These are phyloP conservation scores for Pedionomus torquatus DNA, from an alignment of 2,113 vertebrate genomes.

Conservation along the genomic window DNA sequence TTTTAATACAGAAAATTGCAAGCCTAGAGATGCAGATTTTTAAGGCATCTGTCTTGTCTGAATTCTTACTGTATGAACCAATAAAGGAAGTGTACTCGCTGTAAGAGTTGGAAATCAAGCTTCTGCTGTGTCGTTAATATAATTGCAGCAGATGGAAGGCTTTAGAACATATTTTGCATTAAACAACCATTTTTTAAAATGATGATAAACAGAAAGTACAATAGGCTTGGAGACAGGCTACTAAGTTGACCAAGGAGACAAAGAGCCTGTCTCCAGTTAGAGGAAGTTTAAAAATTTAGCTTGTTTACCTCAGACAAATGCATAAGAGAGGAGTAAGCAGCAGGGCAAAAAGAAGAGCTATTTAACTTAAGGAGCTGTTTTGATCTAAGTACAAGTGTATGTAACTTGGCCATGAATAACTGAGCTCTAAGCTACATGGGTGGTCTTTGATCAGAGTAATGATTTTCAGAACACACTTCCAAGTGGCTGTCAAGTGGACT, in stretches of 20 bases:
- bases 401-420: neutral
- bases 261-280: neutral
- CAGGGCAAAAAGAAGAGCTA: neutral
- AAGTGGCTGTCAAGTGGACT: neutral
- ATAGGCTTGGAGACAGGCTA: neutral
- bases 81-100: neutral
- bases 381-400: neutral
- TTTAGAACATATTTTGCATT: neutral
- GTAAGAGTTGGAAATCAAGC: neutral
- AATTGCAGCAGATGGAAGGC: neutral
- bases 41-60: neutral
- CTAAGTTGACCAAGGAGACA: neutral
- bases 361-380: neutral
- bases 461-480: neutral
- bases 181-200: neutral
- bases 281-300: neutral
- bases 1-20: neutral
- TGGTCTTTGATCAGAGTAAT: neutral
- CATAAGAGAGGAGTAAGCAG: neutral
- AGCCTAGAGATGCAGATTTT: neutral
- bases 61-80: neutral
- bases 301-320: neutral
- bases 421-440: neutral
- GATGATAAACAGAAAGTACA: neutral
- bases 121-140: neutral